Base-by-base conservation (phyloP, 2,888 invertebrate species). In the Hipparchia semele region DNA sequence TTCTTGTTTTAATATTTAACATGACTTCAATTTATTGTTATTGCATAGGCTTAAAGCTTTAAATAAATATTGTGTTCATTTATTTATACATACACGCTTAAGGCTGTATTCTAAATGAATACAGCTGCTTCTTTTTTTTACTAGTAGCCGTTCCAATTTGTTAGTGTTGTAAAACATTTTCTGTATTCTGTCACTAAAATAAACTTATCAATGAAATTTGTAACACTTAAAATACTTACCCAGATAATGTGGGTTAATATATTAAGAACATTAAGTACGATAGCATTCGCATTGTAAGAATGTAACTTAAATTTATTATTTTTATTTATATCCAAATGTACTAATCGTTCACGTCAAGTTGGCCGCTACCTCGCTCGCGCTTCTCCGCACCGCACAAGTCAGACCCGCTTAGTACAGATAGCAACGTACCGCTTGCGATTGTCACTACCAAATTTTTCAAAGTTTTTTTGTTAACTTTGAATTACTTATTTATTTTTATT, bases 61-160 rank as follows among this genome's bases (percentile, higher is more conserved):
- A 66, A 65, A 72, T 75, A 66, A 65, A 72, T 72, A 72, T 74
- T 72, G 49, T 69, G 13, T 71, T 62, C 66, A 54, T 45, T 74
- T 69, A 74, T 70, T 70, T 71, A 62, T 60, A 33, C 70, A 56
- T 64, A 53, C 70, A 23, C 7, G 62, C 62, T 67, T 67, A 33
- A 60, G 67, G 67, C 74, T 61, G 68, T 75, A 70, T 76, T 59
- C 54, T 62, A 68, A 70, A 72, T 65, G 66, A 71, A 66, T 46
- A 67, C 76, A 76, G 71, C 69, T 76, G 76, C 67, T 71, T 7
- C 69, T 59, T 66, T 23, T 23, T 73, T 66, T 73, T 71, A 53
- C 56, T 46, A 56, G 68, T 74, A n/a, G 10, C 51, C 61, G n/a
- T 68, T 68, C 60, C 67, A 75, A 72, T 75, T 61, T 72, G 72